Evolutionary conservation across 2,113 vertebrate genomes (phyloP), one percentile per base, ranked within the genome.

Genomic region (Dicrurus megarhynchus): DNA sequence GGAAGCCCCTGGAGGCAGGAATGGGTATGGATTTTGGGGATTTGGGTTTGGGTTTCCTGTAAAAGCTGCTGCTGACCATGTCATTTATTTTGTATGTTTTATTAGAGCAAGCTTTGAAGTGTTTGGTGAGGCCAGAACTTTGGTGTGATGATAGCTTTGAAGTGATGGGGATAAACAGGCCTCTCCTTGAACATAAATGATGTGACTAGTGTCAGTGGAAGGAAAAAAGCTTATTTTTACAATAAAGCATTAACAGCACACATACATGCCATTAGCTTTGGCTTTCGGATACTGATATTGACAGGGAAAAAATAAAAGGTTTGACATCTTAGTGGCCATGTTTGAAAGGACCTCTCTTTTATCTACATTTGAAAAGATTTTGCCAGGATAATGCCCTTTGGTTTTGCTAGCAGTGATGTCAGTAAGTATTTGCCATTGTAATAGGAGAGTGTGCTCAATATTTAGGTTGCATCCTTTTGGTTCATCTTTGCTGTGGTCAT

Each of bases 401-500:
- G 24, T 61, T 83, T 86, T 87, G 42, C 28, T 89, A 80, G 37
- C 50, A 74, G 11, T 56, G 30, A 28, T 64, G 82, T 65, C 50
- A 49, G 0, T 77, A 70, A 79, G 16, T 76, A 16, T 84, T 84
- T 78, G 57, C 28, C 27, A 21, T 60, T 27, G 6, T 87, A 87
- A 53, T 50, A 57, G 60, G 63, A 47, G 33, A 50, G 13, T 5
- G 5, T 27, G 18, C 57, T 90, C 30, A 53, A 0, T 90, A 41
- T 78, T 59, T 47, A 75, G 50, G 19, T 60, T 65, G 49, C 26
- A 19, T 84, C 23, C n/a, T 84, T 6, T n/a, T 77, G 2, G 5
- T 39, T 73, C 33, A 11, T 53, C 33, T 32, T 0, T n/a, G 44
- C 33, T 50, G 42, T 42, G 30, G 22, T 41, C 0, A 0, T 74